These are phyloP conservation scores for Pelodiscus sinensis DNA, from an alignment of 2,113 vertebrate species.

Conservation along the genomic window DNA sequence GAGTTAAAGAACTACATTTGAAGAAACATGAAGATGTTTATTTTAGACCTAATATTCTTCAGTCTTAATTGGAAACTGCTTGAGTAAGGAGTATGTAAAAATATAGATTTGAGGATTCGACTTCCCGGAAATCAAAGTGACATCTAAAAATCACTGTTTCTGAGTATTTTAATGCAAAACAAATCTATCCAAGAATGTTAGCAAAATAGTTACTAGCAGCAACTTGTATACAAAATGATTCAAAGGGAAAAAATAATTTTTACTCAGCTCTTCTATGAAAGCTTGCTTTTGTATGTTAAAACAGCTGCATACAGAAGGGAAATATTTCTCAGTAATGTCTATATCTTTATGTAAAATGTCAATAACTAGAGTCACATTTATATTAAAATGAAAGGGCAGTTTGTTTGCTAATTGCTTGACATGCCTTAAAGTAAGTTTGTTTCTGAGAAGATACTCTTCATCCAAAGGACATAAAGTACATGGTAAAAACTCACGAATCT, in stretches of 20 bases:
- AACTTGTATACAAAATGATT: background rate
- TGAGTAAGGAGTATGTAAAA: conserved; percentile 28
- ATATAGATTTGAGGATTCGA: conserved; percentile 28
- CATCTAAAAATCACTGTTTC: background rate
- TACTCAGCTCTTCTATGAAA: background rate
- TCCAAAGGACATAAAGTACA: background rate
- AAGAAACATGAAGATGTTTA: background rate
- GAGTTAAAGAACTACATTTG: background rate
- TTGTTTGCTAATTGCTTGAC: background rate
- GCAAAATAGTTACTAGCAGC: background rate
- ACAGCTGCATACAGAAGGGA: background rate
- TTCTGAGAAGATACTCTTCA: background rate
- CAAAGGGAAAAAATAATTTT: background rate
- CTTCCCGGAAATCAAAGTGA: conserved; percentile 19
- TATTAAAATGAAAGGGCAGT: background rate
- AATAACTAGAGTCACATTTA: background rate
- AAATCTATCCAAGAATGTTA: background rate
- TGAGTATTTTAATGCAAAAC: background rate
- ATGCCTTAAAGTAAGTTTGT: background rate
- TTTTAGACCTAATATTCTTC: background rate
- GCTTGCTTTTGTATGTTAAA: background rate
- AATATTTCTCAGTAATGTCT: conserved; percentile 37
- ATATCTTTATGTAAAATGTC: background rate
- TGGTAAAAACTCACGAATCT: conserved; percentile 5
- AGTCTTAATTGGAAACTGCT: background rate